Conservation (phyloP, 2,113 vertebrate genomes). For the Nesogale talazaci region DNA sequence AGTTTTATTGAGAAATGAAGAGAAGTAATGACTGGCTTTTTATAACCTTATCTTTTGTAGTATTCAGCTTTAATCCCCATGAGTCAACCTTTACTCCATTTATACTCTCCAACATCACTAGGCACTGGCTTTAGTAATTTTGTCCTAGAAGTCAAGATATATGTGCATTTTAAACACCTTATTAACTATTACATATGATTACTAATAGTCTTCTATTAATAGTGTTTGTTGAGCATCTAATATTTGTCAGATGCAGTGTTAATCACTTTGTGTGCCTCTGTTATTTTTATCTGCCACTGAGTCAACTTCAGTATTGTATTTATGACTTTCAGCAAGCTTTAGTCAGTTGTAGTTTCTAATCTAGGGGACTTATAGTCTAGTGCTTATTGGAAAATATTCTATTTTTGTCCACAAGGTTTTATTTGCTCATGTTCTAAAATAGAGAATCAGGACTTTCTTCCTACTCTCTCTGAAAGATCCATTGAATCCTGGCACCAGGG, state of each 20-base stretch:
- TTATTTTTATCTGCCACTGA: background rate
- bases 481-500: background rate
- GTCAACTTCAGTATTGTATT: background rate
- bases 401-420: background rate
- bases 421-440: background rate
- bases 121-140: background rate
- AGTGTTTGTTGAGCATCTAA: background rate
- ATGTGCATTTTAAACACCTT: background rate
- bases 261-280: background rate
- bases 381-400: background rate
- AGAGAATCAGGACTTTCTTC: background rate
- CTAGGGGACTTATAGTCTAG: background rate
- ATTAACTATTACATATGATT: background rate
- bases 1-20: background rate
- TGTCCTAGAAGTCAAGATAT: background rate
- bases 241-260: background rate
- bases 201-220: background rate
- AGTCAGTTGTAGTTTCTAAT: background rate
- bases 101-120: background rate
- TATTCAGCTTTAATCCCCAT: background rate
- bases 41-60: background rate
- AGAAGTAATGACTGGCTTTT: background rate
- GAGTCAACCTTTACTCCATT: background rate
- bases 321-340: background rate
- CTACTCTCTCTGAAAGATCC: background rate